Conservation (phyloP, 2,888 invertebrate species). For the Chironomus riparius region DNA sequence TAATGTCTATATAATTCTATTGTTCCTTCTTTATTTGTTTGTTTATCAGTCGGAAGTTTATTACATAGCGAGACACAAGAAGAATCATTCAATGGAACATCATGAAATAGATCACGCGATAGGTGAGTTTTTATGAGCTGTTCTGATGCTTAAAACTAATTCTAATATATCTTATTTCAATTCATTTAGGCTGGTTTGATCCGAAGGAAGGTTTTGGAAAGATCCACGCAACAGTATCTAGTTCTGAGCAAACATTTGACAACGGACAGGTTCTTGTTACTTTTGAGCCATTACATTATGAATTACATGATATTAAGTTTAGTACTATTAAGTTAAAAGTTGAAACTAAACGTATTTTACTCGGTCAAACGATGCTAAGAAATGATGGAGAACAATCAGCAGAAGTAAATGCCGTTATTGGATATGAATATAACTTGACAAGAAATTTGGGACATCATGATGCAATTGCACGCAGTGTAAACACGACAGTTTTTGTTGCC, state of each 20-base stretch:
- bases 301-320: constrained; percentile 53
- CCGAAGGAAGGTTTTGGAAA: constrained; percentile 57
- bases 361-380: constrained; percentile 42
- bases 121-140: constrained; percentile 22
- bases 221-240: constrained; percentile 57
- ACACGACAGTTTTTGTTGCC: constrained; percentile 51
- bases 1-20: too few species aligned
- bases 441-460: constrained; percentile 72
- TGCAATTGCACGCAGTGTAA: constrained; percentile 54
- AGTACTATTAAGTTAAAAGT: constrained; percentile 43
- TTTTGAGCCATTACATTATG: constrained; percentile 69
- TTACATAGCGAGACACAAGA: constrained; percentile 46
- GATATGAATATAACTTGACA: constrained; percentile 59
- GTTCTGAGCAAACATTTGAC: constrained; percentile 45
- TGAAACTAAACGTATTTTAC: constrained; percentile 46
- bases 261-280: constrained; percentile 71
- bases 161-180: constrained; percentile 30
- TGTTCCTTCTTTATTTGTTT: too few species aligned
- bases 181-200: constrained; percentile 59
- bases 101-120: constrained; percentile 25
- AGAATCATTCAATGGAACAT: constrained; percentile 30
- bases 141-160: too few species aligned
- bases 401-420: constrained; percentile 62
- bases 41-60: constrained; percentile 30
- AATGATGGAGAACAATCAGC: constrained; percentile 50